Evolutionary conservation across 2,113 vertebrate species (phyloP).

Genomic region (Poeciliopsis occidentalis): DNA sequence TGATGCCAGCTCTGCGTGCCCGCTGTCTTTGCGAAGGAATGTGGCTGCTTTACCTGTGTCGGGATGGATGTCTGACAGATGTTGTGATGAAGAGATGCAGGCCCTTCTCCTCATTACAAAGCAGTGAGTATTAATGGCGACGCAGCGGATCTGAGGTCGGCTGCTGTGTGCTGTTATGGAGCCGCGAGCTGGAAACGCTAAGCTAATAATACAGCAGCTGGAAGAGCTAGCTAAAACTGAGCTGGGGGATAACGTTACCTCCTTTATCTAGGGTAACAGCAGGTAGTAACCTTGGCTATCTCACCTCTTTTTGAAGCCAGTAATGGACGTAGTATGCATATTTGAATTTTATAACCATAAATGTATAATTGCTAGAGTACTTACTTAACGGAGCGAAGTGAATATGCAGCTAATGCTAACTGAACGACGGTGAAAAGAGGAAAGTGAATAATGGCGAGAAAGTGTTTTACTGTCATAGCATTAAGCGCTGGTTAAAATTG

Average conservation of each 20-base stretch:
- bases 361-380: not conserved
- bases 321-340: slow-evolving; percentile 3
- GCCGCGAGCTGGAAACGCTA: slow-evolving; percentile 37
- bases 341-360: not conserved
- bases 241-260: slow-evolving; percentile 53
- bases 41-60: slow-evolving; percentile 31
- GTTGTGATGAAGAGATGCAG: slow-evolving; percentile 27
- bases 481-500: not conserved
- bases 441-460: no score
- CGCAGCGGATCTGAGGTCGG: not conserved
- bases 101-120: not conserved
- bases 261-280: slow-evolving; percentile 1
- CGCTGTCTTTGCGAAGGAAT: slow-evolving; percentile 60
- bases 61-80: slow-evolving; percentile 53
- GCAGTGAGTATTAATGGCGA: slow-evolving; percentile 50
- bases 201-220: slow-evolving; percentile 37
- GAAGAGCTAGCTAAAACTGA: slow-evolving; percentile 36
- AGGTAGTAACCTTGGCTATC: slow-evolving; percentile 18
- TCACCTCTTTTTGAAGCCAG: slow-evolving; percentile 1
- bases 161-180: slow-evolving; percentile 3
- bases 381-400: not conserved
- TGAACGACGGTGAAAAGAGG: not conserved
- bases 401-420: slow-evolving; percentile 51
- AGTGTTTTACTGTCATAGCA: not conserved
- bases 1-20: not conserved